Conservation (phyloP, 2,797 vertebrate species). For the Microtus agrestis region DNA sequence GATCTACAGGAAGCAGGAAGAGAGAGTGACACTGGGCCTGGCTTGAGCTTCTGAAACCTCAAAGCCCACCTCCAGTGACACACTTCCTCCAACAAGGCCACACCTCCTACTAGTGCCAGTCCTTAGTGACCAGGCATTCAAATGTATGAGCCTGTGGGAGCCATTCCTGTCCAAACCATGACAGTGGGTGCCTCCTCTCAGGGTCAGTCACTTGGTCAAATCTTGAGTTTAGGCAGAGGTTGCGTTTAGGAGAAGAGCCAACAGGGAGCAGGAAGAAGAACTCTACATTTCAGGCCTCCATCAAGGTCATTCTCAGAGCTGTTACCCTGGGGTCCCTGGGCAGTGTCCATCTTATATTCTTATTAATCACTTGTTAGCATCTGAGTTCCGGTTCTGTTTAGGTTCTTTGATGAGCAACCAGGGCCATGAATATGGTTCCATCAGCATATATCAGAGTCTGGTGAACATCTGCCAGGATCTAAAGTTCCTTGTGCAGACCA, state of each 20-base stretch:
- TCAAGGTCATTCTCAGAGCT: background rate
- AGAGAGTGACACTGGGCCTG: background rate
- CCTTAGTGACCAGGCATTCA: background rate
- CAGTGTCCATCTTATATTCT: background rate
- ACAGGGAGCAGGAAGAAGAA: background rate
- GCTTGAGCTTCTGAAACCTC: background rate
- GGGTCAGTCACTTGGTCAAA: background rate
- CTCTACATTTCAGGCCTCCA: background rate
- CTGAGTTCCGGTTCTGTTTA: background rate
- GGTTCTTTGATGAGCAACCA: background rate
- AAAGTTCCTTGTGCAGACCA: background rate
- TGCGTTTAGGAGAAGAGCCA: background rate
- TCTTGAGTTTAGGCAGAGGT: background rate
- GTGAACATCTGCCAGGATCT: background rate
- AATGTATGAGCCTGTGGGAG: background rate
- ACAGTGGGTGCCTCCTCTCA: background rate
- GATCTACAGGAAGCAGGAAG: background rate
- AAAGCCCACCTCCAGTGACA: background rate
- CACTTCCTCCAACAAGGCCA: background rate
- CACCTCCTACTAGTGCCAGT: background rate
- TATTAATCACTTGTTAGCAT: background rate
- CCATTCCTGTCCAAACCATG: background rate
- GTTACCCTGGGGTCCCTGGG: background rate
- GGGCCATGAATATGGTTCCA: background rate
- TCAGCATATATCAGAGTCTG: background rate